These are phyloP conservation scores for Dendrophyllia cribrosa DNA, from an alignment of 64 coral and sea anemone genomes.

Conservation along the genomic window DNA sequence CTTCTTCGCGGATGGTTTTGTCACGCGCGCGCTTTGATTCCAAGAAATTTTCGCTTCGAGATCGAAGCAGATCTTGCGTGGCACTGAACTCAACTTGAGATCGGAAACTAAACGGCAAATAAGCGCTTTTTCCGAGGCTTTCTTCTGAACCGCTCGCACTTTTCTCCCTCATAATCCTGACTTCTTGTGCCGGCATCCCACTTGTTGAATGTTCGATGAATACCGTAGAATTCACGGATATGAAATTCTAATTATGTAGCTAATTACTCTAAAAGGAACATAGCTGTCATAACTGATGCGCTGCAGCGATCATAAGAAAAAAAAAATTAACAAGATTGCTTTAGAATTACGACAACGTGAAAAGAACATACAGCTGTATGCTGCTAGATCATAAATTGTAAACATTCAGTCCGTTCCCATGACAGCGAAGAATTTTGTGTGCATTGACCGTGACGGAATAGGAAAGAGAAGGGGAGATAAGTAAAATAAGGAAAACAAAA, in stretches of 20 bases:
- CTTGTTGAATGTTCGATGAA: constrained; percentile 36
- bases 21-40: constrained; percentile 75
- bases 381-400: neutral
- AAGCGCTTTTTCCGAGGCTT: constrained; percentile 4
- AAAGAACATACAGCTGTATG: neutral
- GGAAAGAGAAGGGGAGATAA: neutral
- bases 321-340: neutral
- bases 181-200: neutral
- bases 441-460: neutral
- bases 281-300: neutral
- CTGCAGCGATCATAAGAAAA: neutral
- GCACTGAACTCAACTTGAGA: constrained; percentile 76
- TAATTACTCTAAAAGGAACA: neutral
- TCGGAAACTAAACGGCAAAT: constrained; percentile 54
- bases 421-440: constrained; percentile 18
- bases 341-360: neutral
- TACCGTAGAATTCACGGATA: neutral
- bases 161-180: neutral
- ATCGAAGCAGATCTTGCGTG: constrained; percentile 70
- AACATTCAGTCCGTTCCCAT: neutral
- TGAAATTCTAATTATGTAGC: neutral
- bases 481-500: no score
- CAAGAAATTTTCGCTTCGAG: constrained; percentile 87
- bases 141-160: neutral
- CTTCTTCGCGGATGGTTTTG: constrained; percentile 19